A percentile compares a stretch with the other conserved stretches of the same genome.
phyloP scores from a whole-genome alignment of 2,888 invertebrate genomes.

The Hyposoter dolosus region DNA sequence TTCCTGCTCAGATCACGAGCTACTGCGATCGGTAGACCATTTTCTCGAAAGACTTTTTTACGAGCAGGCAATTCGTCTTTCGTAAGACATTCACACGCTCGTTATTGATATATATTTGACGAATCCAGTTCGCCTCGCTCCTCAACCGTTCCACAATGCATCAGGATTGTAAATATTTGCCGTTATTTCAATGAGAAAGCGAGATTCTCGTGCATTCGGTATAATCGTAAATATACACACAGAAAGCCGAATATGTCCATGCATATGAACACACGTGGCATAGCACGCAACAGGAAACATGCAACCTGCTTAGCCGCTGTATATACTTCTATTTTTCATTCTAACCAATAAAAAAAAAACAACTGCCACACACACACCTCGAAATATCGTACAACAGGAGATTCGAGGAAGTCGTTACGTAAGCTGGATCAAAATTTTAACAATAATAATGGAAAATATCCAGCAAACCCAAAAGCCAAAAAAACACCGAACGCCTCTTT shows the following conservation, averaged over 20 bases:
- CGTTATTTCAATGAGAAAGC: constrained; percentile 71
- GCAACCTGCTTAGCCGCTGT: constrained; percentile 31
- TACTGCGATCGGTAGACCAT: background rate
- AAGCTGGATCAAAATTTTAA: background rate
- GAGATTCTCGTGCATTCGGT: constrained; percentile 44
- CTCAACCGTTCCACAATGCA: constrained; percentile 15
- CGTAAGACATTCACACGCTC: constrained; percentile 2
- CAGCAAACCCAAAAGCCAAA: background rate
- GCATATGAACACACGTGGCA: constrained; percentile 15
- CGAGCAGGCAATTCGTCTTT: constrained; percentile 9
- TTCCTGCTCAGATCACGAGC: background rate
- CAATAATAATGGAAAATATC: background rate
- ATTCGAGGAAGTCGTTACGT: background rate
- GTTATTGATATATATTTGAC: constrained; percentile 22
- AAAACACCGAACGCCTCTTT: background rate
- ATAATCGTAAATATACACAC: background rate
- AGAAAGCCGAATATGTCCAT: constrained; percentile 8
- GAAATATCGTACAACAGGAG: background rate
- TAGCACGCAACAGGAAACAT: constrained; percentile 62
- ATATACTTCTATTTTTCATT: constrained; percentile 39
- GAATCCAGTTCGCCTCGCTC: constrained; percentile 35
- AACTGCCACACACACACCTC: background rate
- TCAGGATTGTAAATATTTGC: constrained; percentile 73
- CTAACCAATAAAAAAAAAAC: constrained; percentile 19
- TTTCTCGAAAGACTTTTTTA: constrained; percentile 19